These are phyloP conservation scores for Megalopta genalis DNA, from an alignment of 1,140 invertebrate genomes.

Conservation along the genomic window DNA sequence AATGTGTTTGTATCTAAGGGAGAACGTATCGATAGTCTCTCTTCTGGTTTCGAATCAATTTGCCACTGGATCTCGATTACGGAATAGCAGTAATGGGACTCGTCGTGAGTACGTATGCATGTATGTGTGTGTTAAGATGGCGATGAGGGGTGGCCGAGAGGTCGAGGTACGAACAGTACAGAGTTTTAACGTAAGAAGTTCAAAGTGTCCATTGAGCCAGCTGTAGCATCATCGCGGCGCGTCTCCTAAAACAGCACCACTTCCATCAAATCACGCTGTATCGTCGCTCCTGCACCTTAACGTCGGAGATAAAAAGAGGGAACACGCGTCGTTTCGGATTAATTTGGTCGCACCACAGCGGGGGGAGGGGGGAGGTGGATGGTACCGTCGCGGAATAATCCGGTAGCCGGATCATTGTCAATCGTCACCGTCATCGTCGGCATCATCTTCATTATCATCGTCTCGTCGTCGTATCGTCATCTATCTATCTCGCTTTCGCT, in stretches of 20 bases:
- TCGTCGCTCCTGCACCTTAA: conserved; percentile 42
- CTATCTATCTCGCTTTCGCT: no score
- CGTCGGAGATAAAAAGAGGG: conserved; percentile 44
- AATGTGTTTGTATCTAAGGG: conserved; percentile 21
- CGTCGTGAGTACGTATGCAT: no score
- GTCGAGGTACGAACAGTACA: conserved; percentile 48
- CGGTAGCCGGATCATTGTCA: no score
- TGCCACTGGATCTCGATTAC: conserved; percentile 27
- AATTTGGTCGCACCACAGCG: conserved; percentile 48
- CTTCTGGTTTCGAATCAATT: conserved; percentile 14
- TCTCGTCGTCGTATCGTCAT: no score
- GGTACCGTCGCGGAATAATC: no score
- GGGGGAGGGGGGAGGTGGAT: background rate
- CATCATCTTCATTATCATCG: no score
- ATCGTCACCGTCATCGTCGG: no score
- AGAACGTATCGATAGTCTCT: conserved; percentile 37
- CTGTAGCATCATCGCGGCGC: conserved; percentile 42
- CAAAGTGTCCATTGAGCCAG: conserved; percentile 55
- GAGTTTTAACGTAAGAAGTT: conserved; percentile 37
- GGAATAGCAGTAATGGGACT: no score
- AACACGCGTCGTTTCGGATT: conserved; percentile 42
- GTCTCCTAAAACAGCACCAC: conserved; percentile 47
- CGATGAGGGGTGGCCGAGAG: background rate
- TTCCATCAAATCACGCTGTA: conserved; percentile 31
- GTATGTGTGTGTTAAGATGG: no score